Evolutionary conservation across 1,140 invertebrate species (phyloP).

Genomic region (Neoseiulus cucumeris): DNA sequence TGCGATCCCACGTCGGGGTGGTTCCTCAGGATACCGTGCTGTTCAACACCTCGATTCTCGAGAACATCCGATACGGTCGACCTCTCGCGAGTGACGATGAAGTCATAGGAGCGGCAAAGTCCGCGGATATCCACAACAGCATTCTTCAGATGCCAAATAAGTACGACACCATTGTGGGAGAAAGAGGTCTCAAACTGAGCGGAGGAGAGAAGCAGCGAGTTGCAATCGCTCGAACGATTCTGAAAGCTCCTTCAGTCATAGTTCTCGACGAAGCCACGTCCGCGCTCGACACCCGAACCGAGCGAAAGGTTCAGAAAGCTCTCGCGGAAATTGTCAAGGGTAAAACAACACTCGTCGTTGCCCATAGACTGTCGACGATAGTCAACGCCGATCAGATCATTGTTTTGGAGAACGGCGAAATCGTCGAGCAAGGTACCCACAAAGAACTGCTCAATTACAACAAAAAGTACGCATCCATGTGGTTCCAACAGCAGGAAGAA

Average conservation of each 20-base stretch:
- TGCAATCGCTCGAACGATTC: conserved; percentile 68
- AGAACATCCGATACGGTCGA: conserved; percentile 85
- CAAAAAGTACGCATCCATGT: conserved; percentile 64
- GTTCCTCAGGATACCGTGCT: conserved; percentile 94
- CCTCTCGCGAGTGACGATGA: conserved; percentile 54
- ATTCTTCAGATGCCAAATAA: conserved; percentile 54
- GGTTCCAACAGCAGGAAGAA: conserved; percentile 57
- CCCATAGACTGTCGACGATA: conserved; percentile 70
- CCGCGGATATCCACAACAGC: conserved; percentile 79
- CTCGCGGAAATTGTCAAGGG: conserved; percentile 52
- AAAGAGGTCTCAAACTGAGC: conserved; percentile 31
- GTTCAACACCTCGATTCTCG: conserved; percentile 71
- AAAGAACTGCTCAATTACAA: conserved; percentile 46
- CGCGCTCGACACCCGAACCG: conserved; percentile 26
- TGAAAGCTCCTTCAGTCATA: conserved; percentile 67
- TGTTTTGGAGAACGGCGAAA: conserved; percentile 66
- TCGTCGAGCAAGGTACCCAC: conserved; percentile 72
- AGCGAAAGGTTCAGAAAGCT: conserved; percentile 35
- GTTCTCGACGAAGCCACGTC: conserved; percentile 58
- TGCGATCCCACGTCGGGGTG: conserved; percentile 59
- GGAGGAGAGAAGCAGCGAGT: conserved; percentile 85
- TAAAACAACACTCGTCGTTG: conserved; percentile 74
- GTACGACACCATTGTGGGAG: conserved; percentile 31
- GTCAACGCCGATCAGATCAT: conserved; percentile 81
- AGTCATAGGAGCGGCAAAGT: conserved; percentile 62